A percentile compares a stretch with the other conserved stretches of the same genome.
Conservation (phyloP, 1,140 invertebrate species). For the Brachystomella parvula region DNA sequence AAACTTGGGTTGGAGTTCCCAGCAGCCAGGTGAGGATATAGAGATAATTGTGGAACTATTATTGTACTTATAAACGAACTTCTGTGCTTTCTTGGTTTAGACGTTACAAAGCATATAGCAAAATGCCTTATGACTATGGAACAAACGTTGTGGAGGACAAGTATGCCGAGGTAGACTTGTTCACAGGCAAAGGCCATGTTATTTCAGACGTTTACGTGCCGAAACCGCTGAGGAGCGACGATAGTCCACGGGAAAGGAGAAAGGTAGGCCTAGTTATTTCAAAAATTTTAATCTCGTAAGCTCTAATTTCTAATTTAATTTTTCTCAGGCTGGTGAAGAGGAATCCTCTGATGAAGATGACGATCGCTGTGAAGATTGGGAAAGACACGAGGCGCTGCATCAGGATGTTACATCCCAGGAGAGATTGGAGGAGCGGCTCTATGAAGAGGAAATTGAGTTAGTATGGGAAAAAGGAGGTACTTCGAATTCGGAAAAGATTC, state of each 20-base stretch:
- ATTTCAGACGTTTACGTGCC: slow-evolving; percentile 19
- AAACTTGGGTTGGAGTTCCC: slow-evolving; percentile 48
- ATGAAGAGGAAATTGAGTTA: slow-evolving; percentile 54
- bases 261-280: slow-evolving; percentile 24
- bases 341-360: slow-evolving; percentile 40
- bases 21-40: slow-evolving; percentile 27
- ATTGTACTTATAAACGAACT: neutral
- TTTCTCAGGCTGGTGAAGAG: slow-evolving; percentile 24
- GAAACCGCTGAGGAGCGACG: neutral
- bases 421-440: slow-evolving; percentile 46
- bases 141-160: neutral
- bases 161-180: slow-evolving; percentile 21
- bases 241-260: neutral
- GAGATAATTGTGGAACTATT: no score
- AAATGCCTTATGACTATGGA: slow-evolving; percentile 49
- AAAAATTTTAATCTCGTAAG: neutral
- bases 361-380: slow-evolving; percentile 45
- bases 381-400: slow-evolving; percentile 52
- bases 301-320: neutral
- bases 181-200: slow-evolving; percentile 24
- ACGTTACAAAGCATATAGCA: slow-evolving; percentile 46
- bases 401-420: slow-evolving; percentile 51
- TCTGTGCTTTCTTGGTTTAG: slow-evolving; percentile 33
- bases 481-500: neutral
- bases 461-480: slow-evolving; percentile 54